Evolutionary conservation across 2,797 vertebrate species (phyloP), one percentile per base, ranked within the genome.

Genomic region (Gallinago nigripennis): DNA sequence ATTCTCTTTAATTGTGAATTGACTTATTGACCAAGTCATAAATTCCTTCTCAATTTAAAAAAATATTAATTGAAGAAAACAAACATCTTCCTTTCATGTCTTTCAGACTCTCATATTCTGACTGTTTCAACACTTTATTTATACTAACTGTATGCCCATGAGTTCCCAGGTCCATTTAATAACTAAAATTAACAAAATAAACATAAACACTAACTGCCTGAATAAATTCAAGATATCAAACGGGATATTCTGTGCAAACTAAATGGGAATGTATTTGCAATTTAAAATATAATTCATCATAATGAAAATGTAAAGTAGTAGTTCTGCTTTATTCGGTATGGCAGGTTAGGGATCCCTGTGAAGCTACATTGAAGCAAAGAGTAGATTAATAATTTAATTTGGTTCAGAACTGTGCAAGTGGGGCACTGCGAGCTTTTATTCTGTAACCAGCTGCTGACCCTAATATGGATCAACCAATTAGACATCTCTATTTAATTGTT

Each of bases 301-400:
- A 99, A 99, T 99, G 99, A 99, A 99, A 99, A 99, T 99, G 99
- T 99, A 99, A 99, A 99, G 98, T 97, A 98, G 98, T 99, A 98
- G 97, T 99, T 99, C 99, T 98, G 98, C 98, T 99, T 99, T 99
- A 99, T 99, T 99, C 98, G 96, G 98, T 98, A 98, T 99, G 99
- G 99, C 99, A 99, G 99, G 98, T 99, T 98, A 99, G 98, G 98
- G 98, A 99, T 99, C 98, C 99, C 99, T 98, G 96, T 98, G 99
- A 99, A 99, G 98, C 98, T 98, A 98, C 97, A 98, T 65, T 98
- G 98, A 98, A 99, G 98, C 98, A 99, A 99, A 98, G 98, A 99
- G 98, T 98, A 98, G 98, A 99, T 99, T 99, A 99, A 99, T 99
- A 99, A 99, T 99, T 99, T 98, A 99, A 99, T 99, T 99, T 99